A percentile compares a stretch with the other conserved stretches of the same genome.
These are phyloP conservation scores for Eupithecia subumbrata DNA, from an alignment of 2,888 invertebrate species.

Conservation along the genomic window DNA sequence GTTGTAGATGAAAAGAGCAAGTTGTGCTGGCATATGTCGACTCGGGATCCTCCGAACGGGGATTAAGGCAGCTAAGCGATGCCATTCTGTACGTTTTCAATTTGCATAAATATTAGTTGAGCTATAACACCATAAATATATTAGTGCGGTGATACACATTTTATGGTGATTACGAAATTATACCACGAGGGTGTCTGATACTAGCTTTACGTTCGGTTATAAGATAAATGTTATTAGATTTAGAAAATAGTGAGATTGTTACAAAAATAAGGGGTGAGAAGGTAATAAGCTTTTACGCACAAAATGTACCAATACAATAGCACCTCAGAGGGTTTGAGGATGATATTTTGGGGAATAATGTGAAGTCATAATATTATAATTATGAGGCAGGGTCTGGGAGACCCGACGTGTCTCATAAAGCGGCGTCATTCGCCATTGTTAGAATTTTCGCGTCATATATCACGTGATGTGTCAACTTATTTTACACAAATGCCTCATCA, in stretches of 20 bases:
- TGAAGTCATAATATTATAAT: conserved; percentile 80
- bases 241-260: conserved; percentile 43
- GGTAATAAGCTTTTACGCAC: conserved; percentile 53
- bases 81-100: conserved; percentile 81
- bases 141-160: conserved; percentile 82
- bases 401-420: conserved; percentile 61
- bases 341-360: conserved; percentile 68
- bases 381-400: conserved; percentile 61
- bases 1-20: conserved; percentile 46
- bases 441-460: conserved; percentile 61
- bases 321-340: conserved; percentile 56
- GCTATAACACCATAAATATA: conserved; percentile 81
- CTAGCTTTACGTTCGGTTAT: conserved; percentile 47
- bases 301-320: conserved; percentile 56
- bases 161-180: conserved; percentile 83
- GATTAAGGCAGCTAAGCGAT: conserved; percentile 78
- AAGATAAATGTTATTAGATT: conserved; percentile 48
- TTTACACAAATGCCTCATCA: conserved; percentile 63
- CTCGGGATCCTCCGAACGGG: conserved; percentile 56
- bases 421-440: conserved; percentile 75
- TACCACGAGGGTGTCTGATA: conserved; percentile 63
- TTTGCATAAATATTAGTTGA: conserved; percentile 84
- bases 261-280: conserved; percentile 47
- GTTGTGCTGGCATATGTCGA: conserved; percentile 68
- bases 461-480: conserved; percentile 61